Evolutionary conservation across 1,140 invertebrate genomes (phyloP), one percentile per base, ranked within the genome.

Genomic region (Macrostomum lignano): DNA sequence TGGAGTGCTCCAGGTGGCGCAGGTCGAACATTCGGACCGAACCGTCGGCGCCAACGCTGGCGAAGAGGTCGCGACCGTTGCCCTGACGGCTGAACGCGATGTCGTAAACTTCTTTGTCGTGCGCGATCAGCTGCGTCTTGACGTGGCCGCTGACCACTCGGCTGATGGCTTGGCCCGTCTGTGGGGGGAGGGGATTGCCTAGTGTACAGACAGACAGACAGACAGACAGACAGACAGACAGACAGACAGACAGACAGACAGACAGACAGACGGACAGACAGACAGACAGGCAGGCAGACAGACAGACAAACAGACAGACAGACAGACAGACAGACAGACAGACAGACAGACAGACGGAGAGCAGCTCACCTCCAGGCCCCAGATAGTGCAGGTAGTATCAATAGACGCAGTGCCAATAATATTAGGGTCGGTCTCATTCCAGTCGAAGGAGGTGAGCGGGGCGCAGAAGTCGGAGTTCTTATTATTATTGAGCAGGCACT

Each of bases 401-500:
- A 98, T 96, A 40, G 78, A 88, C 7, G 82, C 91, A 7, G 88
- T 96, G 5, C 86, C 88, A 28, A 98, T 74, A 26, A 96, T 58
- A 58, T 93, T 94, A 2, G 84, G 82, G 62, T 98, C 91, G 0
- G 94, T 77, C 65, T 96, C 88, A 54, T 98, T 98, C 91, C 91
- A 98, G 52, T 98, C 88, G 49, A 96, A 96, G 3, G 82, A 93
- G 7, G 91, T 98, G 2, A 98, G 59, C 1, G 91, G 91, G 3
- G 88, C 88, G 65, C 88, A 96, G 52, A 96, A 98, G 52, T 94
- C 86, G 3, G 82, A 88, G 49, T 93, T 94, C 61, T 94, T 93
- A 52, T 96, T 68, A 59, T 94, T 96, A 48, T 96, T 94, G 2
- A 96, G 60, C 3, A 94, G 72, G 61, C 82, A 93, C 58, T 94